Conservation (phyloP, 2,113 vertebrate genomes). For the Antigone vipio region DNA sequence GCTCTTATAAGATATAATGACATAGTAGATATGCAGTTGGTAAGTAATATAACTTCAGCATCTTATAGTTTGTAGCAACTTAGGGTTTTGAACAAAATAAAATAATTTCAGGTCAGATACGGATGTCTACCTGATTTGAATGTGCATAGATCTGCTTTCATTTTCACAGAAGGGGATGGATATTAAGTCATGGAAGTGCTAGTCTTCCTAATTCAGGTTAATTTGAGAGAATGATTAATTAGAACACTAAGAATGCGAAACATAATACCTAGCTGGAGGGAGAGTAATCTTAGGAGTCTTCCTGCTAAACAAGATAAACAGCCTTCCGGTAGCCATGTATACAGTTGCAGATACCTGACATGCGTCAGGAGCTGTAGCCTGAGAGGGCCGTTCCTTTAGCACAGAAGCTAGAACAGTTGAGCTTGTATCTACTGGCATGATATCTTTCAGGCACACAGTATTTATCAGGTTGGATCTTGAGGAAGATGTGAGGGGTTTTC, state of each 20-base stretch:
- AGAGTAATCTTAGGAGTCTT: not conserved
- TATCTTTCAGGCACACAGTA: not conserved
- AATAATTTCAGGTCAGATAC: not conserved
- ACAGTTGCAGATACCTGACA: not conserved
- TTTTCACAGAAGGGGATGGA: not conserved
- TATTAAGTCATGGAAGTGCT: not conserved
- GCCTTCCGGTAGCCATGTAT: not conserved
- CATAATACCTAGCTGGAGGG: not conserved
- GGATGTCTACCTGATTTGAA: not conserved
- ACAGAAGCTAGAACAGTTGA: not conserved
- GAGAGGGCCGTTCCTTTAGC: not conserved
- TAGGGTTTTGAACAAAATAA: not conserved
- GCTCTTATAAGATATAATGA: constrained; percentile 84
- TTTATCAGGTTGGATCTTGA: not conserved
- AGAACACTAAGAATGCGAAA: not conserved
- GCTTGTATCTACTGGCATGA: not conserved
- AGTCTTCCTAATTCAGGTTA: not conserved
- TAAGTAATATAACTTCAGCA: constrained; percentile 55
- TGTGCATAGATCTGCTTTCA: not conserved
- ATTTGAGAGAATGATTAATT: not conserved
- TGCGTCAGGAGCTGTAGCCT: rapidly evolving
- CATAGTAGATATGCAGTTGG: constrained; percentile 81
- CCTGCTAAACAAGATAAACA: not conserved
- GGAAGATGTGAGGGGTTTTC: not conserved
- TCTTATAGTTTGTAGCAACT: not conserved